Conservation (phyloP, 2,113 vertebrate genomes). For the Alces alces region DNA sequence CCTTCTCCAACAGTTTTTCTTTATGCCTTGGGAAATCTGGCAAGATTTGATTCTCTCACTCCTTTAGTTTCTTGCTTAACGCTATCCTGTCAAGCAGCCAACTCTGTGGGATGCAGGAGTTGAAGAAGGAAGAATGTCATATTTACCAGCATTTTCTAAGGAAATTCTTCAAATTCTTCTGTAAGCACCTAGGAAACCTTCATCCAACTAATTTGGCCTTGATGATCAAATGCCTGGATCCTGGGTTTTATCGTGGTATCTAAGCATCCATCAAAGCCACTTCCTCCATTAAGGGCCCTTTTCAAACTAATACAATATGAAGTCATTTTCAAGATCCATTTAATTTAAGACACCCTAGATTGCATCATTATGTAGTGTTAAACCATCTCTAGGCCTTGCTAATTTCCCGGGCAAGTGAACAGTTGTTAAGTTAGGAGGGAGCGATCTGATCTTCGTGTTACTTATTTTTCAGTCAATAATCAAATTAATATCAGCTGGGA, state of each 20-base stretch:
- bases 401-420: background rate
- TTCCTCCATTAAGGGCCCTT: conserved; percentile 37
- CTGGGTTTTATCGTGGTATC: background rate
- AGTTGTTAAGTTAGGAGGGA: background rate
- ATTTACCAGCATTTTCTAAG: background rate
- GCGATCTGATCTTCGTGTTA: background rate
- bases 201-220: conserved; percentile 10
- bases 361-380: background rate
- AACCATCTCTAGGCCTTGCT: background rate
- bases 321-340: conserved; percentile 34
- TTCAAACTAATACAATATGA: conserved; percentile 8
- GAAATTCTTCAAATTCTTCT: background rate
- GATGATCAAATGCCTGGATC: conserved; percentile 15
- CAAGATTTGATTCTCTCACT: conserved; percentile 6
- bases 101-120: background rate
- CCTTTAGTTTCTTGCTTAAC: conserved; percentile 14
- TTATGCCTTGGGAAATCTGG: conserved; percentile 42
- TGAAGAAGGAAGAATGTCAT: conserved; percentile 24
- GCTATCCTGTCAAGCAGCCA: conserved; percentile 30
- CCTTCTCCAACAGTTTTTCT: background rate
- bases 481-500: background rate
- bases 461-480: conserved; percentile 40
- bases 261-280: conserved; percentile 34
- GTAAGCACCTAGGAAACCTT: conserved; percentile 41
- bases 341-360: conserved; percentile 23